Evolutionary conservation across 1,140 invertebrate genomes (phyloP), one percentile per base, ranked within the genome.

Genomic region (Gonatopus flavifemur): DNA sequence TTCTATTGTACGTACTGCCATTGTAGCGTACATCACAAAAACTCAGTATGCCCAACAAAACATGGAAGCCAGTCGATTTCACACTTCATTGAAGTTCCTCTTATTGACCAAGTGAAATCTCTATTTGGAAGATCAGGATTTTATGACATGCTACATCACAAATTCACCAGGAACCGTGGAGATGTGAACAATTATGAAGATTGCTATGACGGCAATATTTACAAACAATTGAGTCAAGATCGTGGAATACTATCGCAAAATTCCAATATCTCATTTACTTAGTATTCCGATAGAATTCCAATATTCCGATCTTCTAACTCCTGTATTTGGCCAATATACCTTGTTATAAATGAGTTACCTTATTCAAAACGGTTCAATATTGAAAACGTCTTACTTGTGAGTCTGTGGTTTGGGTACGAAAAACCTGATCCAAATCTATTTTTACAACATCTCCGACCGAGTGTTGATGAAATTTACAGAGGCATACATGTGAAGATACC

Each of bases 271-370:
- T 31, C 49, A 28, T 38, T 51, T 28, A 44, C 18, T 3, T 51
- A 33, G 41, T 35, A 51, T 31, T 38, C 40, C 16, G 25, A 35
- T 33, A 31, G 43, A 20, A 33, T 46, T 10, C 9, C 12, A n/a
- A 13, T 40, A 16, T 49, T 28, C n/a, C 42, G 42, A 18, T 51
- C 41, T 2, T 37, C 40, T n/a, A 44, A 37, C 4, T 19, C 38
- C 3, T 10, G n/a, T 15, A 19, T 51, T 18, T 51, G 49, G 49
- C 49, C 33, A 38, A 28, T 51, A 7, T 51, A 25, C 10, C n/a
- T 51, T 7, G 31, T 5, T n/a, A 37, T n/a, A n/a, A n/a, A n/a
- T n/a, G n/a, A n/a, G n/a, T n/a, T n/a, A n/a, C n/a, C n/a, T n/a
- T n/a, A n/a, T n/a, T n/a, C n/a, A n/a, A n/a, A n/a, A n/a, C n/a